phyloP scores from a whole-genome alignment of 64 coral and sea anemone genomes.

The Astreopora myriophthalma region DNA sequence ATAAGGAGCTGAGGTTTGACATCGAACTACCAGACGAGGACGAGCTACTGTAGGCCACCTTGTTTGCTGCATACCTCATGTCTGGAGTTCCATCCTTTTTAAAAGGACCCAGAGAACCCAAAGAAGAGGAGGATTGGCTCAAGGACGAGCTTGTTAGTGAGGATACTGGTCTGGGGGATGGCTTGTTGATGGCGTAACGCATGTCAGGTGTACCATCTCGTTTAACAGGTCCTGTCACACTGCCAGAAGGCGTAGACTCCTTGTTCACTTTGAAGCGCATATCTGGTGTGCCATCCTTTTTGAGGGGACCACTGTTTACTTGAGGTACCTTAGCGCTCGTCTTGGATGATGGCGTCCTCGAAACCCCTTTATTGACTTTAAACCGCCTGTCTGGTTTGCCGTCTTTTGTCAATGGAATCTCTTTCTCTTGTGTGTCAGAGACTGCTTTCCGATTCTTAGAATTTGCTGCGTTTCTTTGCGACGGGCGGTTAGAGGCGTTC shows the following conservation, averaged over 20 bases:
- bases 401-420: constrained; percentile 13
- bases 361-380: constrained; percentile 21
- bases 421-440: neutral
- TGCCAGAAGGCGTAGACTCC: neutral
- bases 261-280: constrained; percentile 8
- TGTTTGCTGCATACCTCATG: constrained; percentile 17
- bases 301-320: neutral
- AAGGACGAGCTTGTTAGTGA: neutral
- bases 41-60: neutral
- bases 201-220: constrained; percentile 42
- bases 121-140: neutral
- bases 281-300: constrained; percentile 16
- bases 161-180: neutral
- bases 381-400: constrained; percentile 43
- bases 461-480: neutral
- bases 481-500: neutral
- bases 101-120: neutral
- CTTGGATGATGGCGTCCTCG: neutral
- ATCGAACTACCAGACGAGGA: neutral
- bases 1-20: no score
- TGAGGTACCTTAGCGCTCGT: neutral
- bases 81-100: constrained; percentile 60
- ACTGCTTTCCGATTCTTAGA: neutral
- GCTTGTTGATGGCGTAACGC: neutral
- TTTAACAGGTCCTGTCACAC: neutral